Base-by-base conservation (phyloP, 2,113 vertebrate species). In the Candoia aspera region DNA sequence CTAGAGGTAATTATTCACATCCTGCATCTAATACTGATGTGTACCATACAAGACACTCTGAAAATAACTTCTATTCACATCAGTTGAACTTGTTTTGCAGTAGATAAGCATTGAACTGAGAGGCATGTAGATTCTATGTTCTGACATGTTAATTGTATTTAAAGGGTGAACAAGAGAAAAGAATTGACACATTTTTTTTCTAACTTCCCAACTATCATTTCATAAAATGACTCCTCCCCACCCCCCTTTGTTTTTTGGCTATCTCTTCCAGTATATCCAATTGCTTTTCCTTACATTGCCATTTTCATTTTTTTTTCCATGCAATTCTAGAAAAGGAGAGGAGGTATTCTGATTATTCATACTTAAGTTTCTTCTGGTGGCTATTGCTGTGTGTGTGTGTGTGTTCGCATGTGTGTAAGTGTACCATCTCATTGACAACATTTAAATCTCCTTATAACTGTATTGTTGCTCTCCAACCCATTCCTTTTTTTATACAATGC, bases 401-500 rank as follows among this genome's bases (percentile, higher is more conserved):
- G 4, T 8, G 58, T 57, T 17, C 6, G 33, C 73, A 21, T 79
- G 73, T 33, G 21, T 79, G 37, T 79, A 42, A 42, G n/a, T 2
- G 49, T 79, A 42, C 11, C 53, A 89, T 54, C 46, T 55, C 53
- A 89, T 19, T 60, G 12, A 62, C 49, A 62, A 29, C 12, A 79
- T 87, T 92, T 57, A 46, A 93, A 64, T 73, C 64, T 37, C 86
- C 46, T 91, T 59, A 10, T 90, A 85, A 53, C 55, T 89, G 58
- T 1, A 42, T 13, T 88, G 85, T 91, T 83, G 93, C 92, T 26
- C 68, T 29, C 46, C 87, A 55, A 59, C 87, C 93, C 92, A 90
- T 46, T 79, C 91, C 88, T 85, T 58, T n/a, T 0, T 0, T 58
- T 57, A 95, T 91, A 79, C 83, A 59, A 90, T 93, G 2, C 86